Percentiles rank a stretch among this genome's conserved stretches.
Evolutionary conservation across 2,797 vertebrate species (phyloP).

Genomic region (Chromis chromis): DNA sequence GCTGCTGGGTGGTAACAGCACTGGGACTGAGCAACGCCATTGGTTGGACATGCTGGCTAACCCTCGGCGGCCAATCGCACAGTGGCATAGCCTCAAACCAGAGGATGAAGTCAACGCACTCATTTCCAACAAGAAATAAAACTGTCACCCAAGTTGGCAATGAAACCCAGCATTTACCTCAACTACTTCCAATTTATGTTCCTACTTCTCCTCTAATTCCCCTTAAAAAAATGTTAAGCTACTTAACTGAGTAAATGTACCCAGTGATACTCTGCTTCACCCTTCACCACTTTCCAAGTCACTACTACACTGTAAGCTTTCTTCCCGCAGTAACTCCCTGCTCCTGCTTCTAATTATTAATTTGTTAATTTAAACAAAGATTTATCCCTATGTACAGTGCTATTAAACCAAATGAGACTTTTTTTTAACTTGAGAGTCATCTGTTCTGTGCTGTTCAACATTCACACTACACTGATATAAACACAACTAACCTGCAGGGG

Average conservation of each 20-base stretch:
- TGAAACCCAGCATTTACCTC: conserved; percentile 43
- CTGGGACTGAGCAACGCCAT: conserved; percentile 93
- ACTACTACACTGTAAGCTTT: conserved; percentile 28
- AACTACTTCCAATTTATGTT: conserved; percentile 31
- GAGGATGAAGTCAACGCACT: conserved; percentile 94
- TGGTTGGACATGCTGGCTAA: conserved; percentile 99
- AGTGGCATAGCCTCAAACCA: conserved; percentile 95
- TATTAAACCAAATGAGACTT: conserved; percentile 58
- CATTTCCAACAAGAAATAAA: conserved; percentile 92
- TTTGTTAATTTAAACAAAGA: conserved; percentile 37
- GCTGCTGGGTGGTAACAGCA: conserved; percentile 91
- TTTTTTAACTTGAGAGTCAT: conserved; percentile 21
- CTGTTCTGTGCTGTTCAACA: conserved; percentile 4
- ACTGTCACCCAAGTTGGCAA: neutral
- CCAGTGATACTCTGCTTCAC: conserved; percentile 33
- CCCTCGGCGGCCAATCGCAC: conserved; percentile 95
- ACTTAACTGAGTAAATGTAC: conserved; percentile 41
- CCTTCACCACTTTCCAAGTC: conserved; percentile 19
- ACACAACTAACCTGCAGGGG: conserved; percentile 42
- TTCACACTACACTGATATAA: conserved; percentile 5
- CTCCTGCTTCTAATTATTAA: conserved; percentile 35
- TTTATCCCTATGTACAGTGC: conserved; percentile 48
- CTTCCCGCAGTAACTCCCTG: conserved; percentile 1
- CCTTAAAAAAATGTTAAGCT: conserved; percentile 25
- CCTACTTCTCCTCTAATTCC: conserved; percentile 15